Conservation (phyloP, 2,888 invertebrate genomes). For the Epinotia brunnichana region DNA sequence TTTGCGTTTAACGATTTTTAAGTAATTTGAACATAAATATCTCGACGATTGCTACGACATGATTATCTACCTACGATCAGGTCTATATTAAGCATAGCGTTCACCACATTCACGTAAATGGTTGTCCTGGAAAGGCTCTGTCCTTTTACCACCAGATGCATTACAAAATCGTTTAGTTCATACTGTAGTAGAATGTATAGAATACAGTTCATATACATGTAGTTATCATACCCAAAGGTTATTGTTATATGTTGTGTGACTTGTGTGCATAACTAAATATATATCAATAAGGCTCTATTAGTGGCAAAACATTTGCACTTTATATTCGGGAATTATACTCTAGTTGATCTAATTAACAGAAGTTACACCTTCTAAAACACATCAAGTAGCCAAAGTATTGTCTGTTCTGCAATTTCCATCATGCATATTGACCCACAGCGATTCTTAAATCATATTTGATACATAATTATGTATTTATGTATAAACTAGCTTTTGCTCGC, state of each 20-base stretch:
- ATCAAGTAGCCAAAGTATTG: too few relatives aligned
- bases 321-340: neutral
- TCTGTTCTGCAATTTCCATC: too few relatives aligned
- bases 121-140: slow-evolving; percentile 10
- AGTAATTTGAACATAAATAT: slow-evolving; percentile 14
- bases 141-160: slow-evolving; percentile 4
- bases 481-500: too few relatives aligned
- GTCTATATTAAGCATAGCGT: slow-evolving; percentile 30
- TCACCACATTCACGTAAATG: slow-evolving; percentile 30
- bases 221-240: too few relatives aligned
- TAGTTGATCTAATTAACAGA: too few relatives aligned
- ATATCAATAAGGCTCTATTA: too few relatives aligned
- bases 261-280: too few relatives aligned
- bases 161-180: neutral
- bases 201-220: neutral
- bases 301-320: neutral
- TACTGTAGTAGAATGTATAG: neutral
- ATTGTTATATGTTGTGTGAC: too few relatives aligned
- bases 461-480: too few relatives aligned
- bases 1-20: slow-evolving; percentile 10
- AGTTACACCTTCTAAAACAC: neutral
- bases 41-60: slow-evolving; percentile 15
- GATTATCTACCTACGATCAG: slow-evolving; percentile 38
- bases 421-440: too few relatives aligned
- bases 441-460: too few relatives aligned